Evolutionary conservation across 2,113 vertebrate species (phyloP).

Genomic region (Oncorhynchus nerka): DNA sequence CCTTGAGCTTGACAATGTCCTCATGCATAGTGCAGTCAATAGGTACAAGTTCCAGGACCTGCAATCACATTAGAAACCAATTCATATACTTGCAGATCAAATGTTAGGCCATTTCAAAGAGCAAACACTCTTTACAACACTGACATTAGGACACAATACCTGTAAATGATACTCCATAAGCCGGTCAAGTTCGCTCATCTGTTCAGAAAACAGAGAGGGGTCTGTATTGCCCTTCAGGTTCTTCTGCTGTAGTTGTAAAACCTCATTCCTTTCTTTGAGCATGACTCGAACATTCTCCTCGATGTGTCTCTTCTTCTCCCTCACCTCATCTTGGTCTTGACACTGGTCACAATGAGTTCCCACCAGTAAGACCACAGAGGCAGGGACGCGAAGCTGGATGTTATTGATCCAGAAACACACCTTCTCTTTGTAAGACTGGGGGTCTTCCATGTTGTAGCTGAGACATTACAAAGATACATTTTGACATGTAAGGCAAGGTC

Average conservation of each 20-base stretch:
- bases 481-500: conserved; percentile 4
- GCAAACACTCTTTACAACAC: background rate
- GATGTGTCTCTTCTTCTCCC: conserved; percentile 59
- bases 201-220: conserved; percentile 50
- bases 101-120: background rate
- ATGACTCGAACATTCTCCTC: conserved; percentile 48
- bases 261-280: conserved; percentile 52
- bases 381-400: conserved; percentile 67
- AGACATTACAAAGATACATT: background rate
- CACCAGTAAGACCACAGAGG: conserved; percentile 65
- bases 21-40: conserved; percentile 32
- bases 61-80: background rate
- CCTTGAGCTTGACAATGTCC: conserved; percentile 49
- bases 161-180: conserved; percentile 51
- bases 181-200: conserved; percentile 61
- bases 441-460: conserved; percentile 57
- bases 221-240: conserved; percentile 58
- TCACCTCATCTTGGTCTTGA: conserved; percentile 42
- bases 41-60: conserved; percentile 46
- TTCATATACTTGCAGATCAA: background rate
- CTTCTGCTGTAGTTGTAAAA: conserved; percentile 46
- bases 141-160: conserved; percentile 19
- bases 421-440: conserved; percentile 55
- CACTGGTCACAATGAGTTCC: conserved; percentile 71
- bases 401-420: conserved; percentile 76